These are phyloP conservation scores for Caenorhabditis angaria DNA, from an alignment of 2,888 invertebrate species.

Conservation along the genomic window DNA sequence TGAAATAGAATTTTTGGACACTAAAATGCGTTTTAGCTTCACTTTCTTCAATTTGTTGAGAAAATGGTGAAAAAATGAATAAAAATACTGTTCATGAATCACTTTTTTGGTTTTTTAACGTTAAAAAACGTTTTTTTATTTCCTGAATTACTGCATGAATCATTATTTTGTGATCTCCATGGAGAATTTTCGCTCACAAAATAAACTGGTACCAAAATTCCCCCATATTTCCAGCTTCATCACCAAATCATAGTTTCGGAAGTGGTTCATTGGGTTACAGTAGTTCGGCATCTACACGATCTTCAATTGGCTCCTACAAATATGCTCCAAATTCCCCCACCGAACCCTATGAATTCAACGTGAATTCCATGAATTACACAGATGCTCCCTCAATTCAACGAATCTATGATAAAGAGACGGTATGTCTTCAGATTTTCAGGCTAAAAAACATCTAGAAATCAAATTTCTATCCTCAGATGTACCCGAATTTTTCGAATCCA, in stretches of 20 bases:
- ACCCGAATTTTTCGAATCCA: constrained; percentile 62
- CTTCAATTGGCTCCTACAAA: not conserved
- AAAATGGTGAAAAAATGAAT: no score
- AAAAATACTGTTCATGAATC: no score
- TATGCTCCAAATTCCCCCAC: not conserved
- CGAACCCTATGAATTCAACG: constrained; percentile 21
- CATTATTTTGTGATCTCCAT: no score
- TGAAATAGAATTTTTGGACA: no score
- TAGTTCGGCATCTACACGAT: not conserved
- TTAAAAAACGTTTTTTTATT: no score
- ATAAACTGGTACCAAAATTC: not conserved
- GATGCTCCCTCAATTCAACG: constrained; percentile 28
- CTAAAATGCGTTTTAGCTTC: no score
- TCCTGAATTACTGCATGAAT: no score
- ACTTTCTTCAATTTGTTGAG: no score
- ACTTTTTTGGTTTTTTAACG: no score
- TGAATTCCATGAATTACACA: constrained; percentile 32
- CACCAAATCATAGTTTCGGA: constrained; percentile 3
- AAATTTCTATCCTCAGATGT: constrained; percentile 50
- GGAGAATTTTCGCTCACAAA: no score
- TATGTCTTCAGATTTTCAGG: not conserved
- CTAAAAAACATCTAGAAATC: not conserved
- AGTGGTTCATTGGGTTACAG: constrained; percentile 28
- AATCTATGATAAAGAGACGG: constrained; percentile 27
- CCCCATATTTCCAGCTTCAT: constrained; percentile 15